Percentiles rank a stretch among this genome's conserved stretches.
Evolutionary conservation across 2,113 vertebrate species (phyloP).

Genomic region (Phyllostomus discolor): DNA sequence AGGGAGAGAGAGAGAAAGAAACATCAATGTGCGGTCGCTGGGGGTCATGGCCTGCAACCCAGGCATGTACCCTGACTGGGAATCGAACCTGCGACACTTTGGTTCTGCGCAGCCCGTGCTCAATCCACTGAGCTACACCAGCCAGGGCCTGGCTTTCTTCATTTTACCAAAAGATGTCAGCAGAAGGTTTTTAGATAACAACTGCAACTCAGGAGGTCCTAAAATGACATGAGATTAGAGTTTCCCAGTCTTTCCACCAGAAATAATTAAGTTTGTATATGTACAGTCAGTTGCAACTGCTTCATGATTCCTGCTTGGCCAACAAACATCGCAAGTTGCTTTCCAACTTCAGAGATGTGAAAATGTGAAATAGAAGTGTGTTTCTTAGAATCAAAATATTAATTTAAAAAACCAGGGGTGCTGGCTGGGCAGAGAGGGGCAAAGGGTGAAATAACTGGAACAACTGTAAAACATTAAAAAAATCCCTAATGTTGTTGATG

Average conservation of each 20-base stretch:
- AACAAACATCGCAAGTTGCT: background rate
- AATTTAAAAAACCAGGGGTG: background rate
- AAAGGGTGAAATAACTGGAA: no score
- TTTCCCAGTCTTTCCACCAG: background rate
- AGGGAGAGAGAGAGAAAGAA: no score
- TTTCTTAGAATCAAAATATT: slow-evolving; percentile 5
- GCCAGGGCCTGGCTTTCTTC: background rate
- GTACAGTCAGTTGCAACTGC: background rate
- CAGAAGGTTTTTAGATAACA: background rate
- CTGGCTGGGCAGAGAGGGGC: no score
- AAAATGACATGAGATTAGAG: background rate
- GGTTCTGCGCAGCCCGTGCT: no score
- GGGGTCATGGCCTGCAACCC: no score
- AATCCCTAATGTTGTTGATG: background rate
- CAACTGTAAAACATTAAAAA: no score
- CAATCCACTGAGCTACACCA: no score
- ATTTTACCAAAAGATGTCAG: background rate
- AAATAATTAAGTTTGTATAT: background rate
- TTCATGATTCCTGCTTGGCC: background rate
- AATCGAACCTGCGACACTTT: no score
- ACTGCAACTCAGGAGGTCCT: background rate
- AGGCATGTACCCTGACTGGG: no score
- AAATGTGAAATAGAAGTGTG: background rate
- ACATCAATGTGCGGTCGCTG: no score
- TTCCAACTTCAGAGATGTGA: background rate